These are phyloP conservation scores for Mystacornis crossleyi DNA, from an alignment of 2,113 vertebrate species.

Conservation along the genomic window DNA sequence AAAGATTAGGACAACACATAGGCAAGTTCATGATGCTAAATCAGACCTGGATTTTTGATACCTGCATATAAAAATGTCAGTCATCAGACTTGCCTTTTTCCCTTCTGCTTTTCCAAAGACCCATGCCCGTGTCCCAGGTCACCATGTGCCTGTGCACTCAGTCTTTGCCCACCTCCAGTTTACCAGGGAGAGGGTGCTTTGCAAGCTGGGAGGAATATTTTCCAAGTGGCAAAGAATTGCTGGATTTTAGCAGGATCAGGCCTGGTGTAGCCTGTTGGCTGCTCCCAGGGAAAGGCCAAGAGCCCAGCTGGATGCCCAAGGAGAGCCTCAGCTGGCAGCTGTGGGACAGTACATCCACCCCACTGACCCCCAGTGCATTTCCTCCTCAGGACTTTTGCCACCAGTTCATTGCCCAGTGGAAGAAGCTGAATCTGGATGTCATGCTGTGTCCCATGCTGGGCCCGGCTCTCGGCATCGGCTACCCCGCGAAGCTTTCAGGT, in stretches of 20 bases:
- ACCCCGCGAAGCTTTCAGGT: slow-evolving; percentile 64
- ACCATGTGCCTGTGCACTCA: neutral
- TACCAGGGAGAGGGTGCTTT: neutral
- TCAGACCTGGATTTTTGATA: neutral
- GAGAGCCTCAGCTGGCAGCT: neutral
- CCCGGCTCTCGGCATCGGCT: slow-evolving; percentile 72
- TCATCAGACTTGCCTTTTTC: neutral
- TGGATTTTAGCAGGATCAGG: neutral
- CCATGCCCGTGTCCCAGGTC: neutral
- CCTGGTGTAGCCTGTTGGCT: neutral
- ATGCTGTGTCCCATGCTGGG: slow-evolving; percentile 80
- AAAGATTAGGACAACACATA: fast-evolving
- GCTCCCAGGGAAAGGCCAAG: neutral
- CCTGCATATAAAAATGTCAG: neutral
- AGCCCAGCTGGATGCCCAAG: neutral
- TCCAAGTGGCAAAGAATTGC: neutral
- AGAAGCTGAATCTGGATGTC: slow-evolving; percentile 78
- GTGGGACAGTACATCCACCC: neutral
- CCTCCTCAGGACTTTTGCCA: slow-evolving; percentile 73
- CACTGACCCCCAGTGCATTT: neutral
- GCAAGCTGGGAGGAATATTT: neutral
- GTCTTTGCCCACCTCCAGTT: neutral
- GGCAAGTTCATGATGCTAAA: neutral
- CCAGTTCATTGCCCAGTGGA: slow-evolving; percentile 81
- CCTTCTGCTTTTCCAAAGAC: neutral